Evolutionary conservation across 2,888 invertebrate genomes (phyloP).

Genomic region (Latrodectus elegans): DNA sequence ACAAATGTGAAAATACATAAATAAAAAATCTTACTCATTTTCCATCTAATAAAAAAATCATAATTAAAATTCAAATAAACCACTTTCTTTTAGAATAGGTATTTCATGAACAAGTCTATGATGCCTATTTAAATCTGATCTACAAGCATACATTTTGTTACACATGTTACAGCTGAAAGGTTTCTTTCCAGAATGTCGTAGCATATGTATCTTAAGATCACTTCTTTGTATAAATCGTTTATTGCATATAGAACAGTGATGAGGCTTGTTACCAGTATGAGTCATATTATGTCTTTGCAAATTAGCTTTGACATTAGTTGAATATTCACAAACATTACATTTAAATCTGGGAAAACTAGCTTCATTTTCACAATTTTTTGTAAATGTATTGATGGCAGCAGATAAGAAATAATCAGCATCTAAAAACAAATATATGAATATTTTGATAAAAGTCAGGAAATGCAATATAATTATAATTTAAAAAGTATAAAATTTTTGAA

Average conservation of each 20-base stretch:
- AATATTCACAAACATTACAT: not conserved
- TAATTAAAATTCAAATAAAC: not conserved
- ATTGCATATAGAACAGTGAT: not conserved
- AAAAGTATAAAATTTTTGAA: too few relatives aligned
- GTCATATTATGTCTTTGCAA: constrained; percentile 2
- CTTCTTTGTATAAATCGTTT: constrained; percentile 2
- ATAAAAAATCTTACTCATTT: too few relatives aligned
- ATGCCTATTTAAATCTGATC: not conserved
- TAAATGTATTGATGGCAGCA: not conserved
- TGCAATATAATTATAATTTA: too few relatives aligned
- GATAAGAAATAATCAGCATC: constrained; percentile 3
- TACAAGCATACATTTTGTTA: not conserved
- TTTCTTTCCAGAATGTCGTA: not conserved
- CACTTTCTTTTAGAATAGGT: not conserved
- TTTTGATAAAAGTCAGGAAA: too few relatives aligned
- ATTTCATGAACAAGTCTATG: not conserved
- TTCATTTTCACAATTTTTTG: not conserved
- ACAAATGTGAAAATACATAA: too few relatives aligned
- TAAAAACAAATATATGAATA: not conserved
- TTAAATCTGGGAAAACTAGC: not conserved
- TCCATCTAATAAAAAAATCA: not conserved
- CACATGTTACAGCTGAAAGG: not conserved
- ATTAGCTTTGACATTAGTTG: not conserved
- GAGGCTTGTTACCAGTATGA: not conserved
- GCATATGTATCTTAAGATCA: not conserved